Evolutionary conservation across 2,888 invertebrate genomes (phyloP).

Genomic region (Uropetala carovei): DNA sequence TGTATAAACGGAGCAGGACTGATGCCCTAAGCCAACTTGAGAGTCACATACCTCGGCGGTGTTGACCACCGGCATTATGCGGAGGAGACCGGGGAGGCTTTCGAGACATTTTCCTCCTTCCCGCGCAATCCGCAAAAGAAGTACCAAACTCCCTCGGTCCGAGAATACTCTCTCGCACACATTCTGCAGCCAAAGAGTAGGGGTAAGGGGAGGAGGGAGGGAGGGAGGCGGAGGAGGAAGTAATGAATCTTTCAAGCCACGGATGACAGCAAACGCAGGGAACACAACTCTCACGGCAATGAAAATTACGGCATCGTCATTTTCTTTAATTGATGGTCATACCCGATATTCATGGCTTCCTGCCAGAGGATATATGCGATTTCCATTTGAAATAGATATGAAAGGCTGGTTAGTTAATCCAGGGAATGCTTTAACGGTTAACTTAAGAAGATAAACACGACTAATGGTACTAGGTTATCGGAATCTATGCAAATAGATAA

Average conservation of each 20-base stretch:
- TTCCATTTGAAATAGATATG: too few species aligned
- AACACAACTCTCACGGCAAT: slow-evolving; percentile 3
- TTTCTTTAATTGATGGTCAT: not conserved
- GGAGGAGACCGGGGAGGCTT: slow-evolving; percentile 6
- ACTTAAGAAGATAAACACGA: too few species aligned
- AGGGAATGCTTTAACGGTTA: too few species aligned
- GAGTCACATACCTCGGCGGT: slow-evolving; percentile 2
- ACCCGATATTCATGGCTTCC: not conserved
- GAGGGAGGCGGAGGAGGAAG: slow-evolving; percentile 20
- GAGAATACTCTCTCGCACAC: slow-evolving; percentile 38
- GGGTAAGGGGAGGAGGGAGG: not conserved
- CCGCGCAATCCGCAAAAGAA: not conserved
- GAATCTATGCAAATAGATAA: too few species aligned
- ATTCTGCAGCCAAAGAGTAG: not conserved
- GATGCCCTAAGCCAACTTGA: not conserved
- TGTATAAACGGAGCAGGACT: not conserved
- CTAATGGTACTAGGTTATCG: too few species aligned
- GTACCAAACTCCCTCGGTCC: not conserved
- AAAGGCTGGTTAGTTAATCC: too few species aligned
- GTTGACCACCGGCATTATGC: not conserved
- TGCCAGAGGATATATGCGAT: too few species aligned
- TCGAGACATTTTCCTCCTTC: not conserved
- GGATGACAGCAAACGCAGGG: not conserved
- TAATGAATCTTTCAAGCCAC: slow-evolving; percentile 28
- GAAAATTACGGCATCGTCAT: slow-evolving; percentile 31